phyloP scores from a whole-genome alignment of 2,113 vertebrate genomes.

The Zosterops pallidus region DNA sequence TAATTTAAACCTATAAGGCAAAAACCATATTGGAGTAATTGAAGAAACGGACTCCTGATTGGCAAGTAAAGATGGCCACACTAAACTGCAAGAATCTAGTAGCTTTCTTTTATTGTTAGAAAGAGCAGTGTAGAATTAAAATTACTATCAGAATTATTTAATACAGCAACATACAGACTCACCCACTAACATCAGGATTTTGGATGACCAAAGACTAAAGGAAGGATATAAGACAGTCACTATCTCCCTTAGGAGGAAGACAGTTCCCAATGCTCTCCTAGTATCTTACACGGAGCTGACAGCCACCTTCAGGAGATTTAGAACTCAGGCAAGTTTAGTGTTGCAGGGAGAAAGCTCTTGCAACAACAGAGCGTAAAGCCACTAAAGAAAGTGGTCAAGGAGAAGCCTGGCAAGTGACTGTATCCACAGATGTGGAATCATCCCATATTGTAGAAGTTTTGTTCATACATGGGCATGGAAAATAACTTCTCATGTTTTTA shows the following conservation, averaged over 20 bases:
- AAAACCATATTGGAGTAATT: background rate
- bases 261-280: background rate
- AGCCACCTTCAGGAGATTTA: background rate
- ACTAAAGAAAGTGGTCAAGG: background rate
- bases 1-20: background rate
- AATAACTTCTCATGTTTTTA: background rate
- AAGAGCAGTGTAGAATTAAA: background rate
- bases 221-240: background rate
- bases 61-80: background rate
- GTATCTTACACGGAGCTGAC: background rate
- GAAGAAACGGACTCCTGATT: background rate
- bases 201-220: background rate
- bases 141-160: background rate
- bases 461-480: background rate
- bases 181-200: background rate
- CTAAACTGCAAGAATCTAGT: background rate
- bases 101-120: background rate
- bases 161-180: background rate
- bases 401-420: background rate
- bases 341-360: background rate
- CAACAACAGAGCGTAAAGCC: background rate
- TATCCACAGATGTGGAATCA: background rate
- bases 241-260: background rate
- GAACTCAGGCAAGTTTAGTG: background rate
- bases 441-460: background rate